Evolutionary conservation across 2,888 invertebrate genomes (phyloP).

Genomic region (Sialis lutaria): DNA sequence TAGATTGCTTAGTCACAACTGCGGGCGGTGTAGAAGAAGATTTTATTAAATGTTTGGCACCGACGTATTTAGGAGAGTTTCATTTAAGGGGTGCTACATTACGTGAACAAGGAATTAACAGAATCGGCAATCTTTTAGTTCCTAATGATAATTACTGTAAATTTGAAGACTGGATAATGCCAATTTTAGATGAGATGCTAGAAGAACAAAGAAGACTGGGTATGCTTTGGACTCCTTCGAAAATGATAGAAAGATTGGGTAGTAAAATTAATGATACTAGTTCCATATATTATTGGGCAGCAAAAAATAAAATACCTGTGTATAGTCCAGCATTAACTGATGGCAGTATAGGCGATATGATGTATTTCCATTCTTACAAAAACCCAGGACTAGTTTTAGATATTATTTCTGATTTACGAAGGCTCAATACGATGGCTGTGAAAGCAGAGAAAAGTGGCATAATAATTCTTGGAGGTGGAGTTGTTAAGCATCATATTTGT

Average conservation of each 20-base stretch:
- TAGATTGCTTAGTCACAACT: conserved; percentile 93
- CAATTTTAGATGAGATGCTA: conserved; percentile 79
- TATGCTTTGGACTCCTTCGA: conserved; percentile 81
- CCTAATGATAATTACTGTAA: conserved; percentile 97
- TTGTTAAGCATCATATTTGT: conserved; percentile 98
- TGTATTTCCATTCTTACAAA: conserved; percentile 93
- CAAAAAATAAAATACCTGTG: conserved; percentile 90
- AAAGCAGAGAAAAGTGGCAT: conserved; percentile 88
- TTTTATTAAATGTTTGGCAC: conserved; percentile 93
- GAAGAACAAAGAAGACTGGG: conserved; percentile 63
- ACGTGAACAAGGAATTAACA: conserved; percentile 72
- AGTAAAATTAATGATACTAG: conserved; percentile 76
- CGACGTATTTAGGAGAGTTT: conserved; percentile 88
- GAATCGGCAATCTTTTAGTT: conserved; percentile 77
- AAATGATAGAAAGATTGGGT: conserved; percentile 68
- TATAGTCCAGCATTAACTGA: conserved; percentile 97
- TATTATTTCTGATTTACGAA: conserved; percentile 76
- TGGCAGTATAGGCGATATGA: conserved; percentile 96
- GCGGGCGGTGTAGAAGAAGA: conserved; percentile 99
- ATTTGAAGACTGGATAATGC: conserved; percentile 96
- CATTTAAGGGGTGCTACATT: conserved; percentile 60
- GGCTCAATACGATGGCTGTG: conserved; percentile 86
- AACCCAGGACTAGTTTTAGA: conserved; percentile 87
- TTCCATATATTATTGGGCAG: conserved; percentile 95
- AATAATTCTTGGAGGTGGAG: conserved; percentile 89